Conservation (phyloP, 2,797 vertebrate genomes). For the Holocentrus rufus region DNA sequence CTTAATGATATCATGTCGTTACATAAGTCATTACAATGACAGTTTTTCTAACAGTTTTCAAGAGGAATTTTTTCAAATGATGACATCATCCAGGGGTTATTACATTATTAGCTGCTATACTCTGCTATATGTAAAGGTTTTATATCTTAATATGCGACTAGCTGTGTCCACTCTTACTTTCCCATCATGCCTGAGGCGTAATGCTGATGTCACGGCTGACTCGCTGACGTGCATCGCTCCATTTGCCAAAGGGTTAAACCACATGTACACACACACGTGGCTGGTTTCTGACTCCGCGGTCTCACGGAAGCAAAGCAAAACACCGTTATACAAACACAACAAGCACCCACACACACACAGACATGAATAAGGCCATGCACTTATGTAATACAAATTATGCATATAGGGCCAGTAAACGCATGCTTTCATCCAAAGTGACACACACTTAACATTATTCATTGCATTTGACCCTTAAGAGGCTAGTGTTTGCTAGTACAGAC, state of each 20-base stretch:
- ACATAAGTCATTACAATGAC: no score
- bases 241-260: slow-evolving; percentile 55
- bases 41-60: no score
- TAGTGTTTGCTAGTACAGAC: slow-evolving; percentile 10
- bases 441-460: slow-evolving; percentile 29
- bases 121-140: not conserved
- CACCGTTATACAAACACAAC: slow-evolving; percentile 26
- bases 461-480: slow-evolving; percentile 23
- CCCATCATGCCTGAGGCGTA: slow-evolving; percentile 24
- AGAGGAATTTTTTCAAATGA: no score
- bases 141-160: slow-evolving; percentile 33
- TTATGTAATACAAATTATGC: slow-evolving; percentile 34
- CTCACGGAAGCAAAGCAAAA: slow-evolving; percentile 40
- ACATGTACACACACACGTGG: slow-evolving; percentile 31
- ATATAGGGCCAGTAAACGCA: slow-evolving; percentile 29
- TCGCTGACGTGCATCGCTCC: slow-evolving; percentile 33
- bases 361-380: not conserved
- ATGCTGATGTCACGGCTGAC: slow-evolving; percentile 37
- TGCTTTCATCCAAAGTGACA: slow-evolving; percentile 44
- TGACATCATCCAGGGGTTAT: no score
- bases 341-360: slow-evolving; percentile 26
- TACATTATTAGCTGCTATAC: not conserved
- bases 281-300: slow-evolving; percentile 38
- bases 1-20: no score
- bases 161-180: slow-evolving; percentile 21